phyloP scores from a whole-genome alignment of 2,888 invertebrate genomes.

The Mythimna ferrago region DNA sequence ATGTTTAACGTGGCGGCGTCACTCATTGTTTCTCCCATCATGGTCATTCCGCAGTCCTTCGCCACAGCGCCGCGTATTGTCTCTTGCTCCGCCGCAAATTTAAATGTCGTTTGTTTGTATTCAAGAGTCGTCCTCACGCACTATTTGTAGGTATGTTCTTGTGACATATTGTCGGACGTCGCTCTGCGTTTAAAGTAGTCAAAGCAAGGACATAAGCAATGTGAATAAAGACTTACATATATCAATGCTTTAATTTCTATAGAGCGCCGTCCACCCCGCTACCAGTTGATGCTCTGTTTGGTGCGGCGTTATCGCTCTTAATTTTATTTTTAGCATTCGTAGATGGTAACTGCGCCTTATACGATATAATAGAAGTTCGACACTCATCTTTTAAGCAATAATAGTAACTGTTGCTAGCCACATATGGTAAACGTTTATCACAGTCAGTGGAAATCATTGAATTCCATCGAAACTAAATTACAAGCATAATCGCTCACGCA shows the following conservation, averaged over 20 bases:
- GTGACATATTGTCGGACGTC: slow-evolving; percentile 79
- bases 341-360: slow-evolving; percentile 28
- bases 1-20: slow-evolving; percentile 57
- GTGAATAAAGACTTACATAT: slow-evolving; percentile 66
- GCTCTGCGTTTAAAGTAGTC: slow-evolving; percentile 78
- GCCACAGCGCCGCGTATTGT: slow-evolving; percentile 68
- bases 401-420: slow-evolving; percentile 7
- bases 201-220: slow-evolving; percentile 74
- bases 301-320: slow-evolving; percentile 32
- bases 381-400: slow-evolving; percentile 18
- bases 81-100: slow-evolving; percentile 77
- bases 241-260: slow-evolving; percentile 31
- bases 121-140: slow-evolving; percentile 80
- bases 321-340: slow-evolving; percentile 48
- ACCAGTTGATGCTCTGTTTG: slow-evolving; percentile 29
- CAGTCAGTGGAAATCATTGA: neutral
- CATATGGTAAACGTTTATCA: slow-evolving; percentile 12
- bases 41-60: slow-evolving; percentile 78
- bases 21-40: slow-evolving; percentile 67
- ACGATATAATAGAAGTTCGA: slow-evolving; percentile 7
- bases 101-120: slow-evolving; percentile 85
- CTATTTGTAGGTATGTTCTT: slow-evolving; percentile 77
- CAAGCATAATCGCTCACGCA: slow-evolving; percentile 22
- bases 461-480: slow-evolving; percentile 4
- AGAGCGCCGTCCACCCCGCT: slow-evolving; percentile 31